These are phyloP conservation scores for Actinopyga echinites DNA, from an alignment of 53 echinoderm and acorn worm species.

Conservation along the genomic window DNA sequence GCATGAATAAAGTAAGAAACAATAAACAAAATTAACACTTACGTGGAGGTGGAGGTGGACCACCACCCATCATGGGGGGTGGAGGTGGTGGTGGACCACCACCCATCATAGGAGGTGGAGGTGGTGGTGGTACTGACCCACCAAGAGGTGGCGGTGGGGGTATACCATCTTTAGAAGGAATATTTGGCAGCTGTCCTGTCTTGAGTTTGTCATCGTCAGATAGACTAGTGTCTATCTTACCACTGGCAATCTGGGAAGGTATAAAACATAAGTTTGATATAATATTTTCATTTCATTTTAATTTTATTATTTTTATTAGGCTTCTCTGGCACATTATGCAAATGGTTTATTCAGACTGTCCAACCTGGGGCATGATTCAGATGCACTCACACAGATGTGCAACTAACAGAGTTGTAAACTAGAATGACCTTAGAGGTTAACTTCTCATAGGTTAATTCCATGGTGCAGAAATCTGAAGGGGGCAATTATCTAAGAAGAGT, in stretches of 20 bases:
- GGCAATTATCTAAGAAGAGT: no score
- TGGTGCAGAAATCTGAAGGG: no score
- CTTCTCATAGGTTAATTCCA: no score
- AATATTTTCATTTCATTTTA: no score
- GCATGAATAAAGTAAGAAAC: no score
- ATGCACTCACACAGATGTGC: no score
- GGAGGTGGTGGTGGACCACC: slow-evolving; percentile 83
- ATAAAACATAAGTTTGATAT: neutral
- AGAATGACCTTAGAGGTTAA: no score
- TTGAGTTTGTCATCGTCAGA: slow-evolving; percentile 87
- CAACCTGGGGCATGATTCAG: no score
- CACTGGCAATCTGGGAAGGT: slow-evolving; percentile 57
- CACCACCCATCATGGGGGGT: slow-evolving; percentile 65
- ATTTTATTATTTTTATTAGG: no score
- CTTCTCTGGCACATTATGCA: no score
- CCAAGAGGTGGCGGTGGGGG: slow-evolving; percentile 66
- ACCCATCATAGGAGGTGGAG: slow-evolving; percentile 67
- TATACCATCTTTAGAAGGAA: neutral
- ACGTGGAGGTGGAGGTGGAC: slow-evolving; percentile 74
- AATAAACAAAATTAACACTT: neutral
- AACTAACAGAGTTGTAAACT: no score
- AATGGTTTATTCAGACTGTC: no score
- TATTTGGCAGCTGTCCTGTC: slow-evolving; percentile 15
- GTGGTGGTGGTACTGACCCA: slow-evolving; percentile 62
- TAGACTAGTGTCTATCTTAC: slow-evolving; percentile 74